phyloP scores from a whole-genome alignment of 2,797 vertebrate species.

The Pachyuromys duprasi region DNA sequence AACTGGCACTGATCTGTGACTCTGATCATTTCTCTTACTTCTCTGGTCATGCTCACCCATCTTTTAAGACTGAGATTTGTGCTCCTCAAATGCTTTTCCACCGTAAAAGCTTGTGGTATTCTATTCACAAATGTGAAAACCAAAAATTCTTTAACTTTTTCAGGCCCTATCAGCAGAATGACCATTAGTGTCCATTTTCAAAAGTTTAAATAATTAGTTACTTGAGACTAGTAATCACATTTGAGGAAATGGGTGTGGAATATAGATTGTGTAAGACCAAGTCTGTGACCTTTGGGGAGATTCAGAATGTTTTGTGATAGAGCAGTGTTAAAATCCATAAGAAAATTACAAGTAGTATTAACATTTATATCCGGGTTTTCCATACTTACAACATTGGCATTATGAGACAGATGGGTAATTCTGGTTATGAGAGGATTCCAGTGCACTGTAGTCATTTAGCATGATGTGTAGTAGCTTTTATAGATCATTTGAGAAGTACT shows the following conservation, averaged over 20 bases:
- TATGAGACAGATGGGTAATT: not conserved
- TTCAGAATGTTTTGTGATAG: not conserved
- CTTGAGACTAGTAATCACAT: not conserved
- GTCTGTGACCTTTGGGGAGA: not conserved
- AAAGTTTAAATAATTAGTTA: not conserved
- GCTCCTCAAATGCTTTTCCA: not conserved
- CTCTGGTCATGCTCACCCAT: not conserved
- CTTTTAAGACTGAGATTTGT: slow-evolving; percentile 13
- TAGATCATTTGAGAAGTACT: not conserved
- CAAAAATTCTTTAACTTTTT: not conserved
- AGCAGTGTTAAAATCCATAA: not conserved
- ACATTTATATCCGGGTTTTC: not conserved
- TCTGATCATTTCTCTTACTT: slow-evolving; percentile 1
- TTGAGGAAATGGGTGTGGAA: not conserved
- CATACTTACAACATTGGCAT: not conserved
- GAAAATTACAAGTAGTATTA: not conserved
- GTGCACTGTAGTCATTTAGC: not conserved
- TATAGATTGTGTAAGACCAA: not conserved
- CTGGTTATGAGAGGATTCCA: not conserved
- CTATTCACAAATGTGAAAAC: not conserved
- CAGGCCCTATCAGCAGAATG: not conserved
- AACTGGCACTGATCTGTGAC: not conserved
- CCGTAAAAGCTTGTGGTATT: not conserved
- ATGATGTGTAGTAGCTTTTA: not conserved
- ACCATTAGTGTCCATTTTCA: not conserved